Base-by-base conservation (phyloP, 2,888 invertebrate species). In the Lepidochrysops patricia region DNA sequence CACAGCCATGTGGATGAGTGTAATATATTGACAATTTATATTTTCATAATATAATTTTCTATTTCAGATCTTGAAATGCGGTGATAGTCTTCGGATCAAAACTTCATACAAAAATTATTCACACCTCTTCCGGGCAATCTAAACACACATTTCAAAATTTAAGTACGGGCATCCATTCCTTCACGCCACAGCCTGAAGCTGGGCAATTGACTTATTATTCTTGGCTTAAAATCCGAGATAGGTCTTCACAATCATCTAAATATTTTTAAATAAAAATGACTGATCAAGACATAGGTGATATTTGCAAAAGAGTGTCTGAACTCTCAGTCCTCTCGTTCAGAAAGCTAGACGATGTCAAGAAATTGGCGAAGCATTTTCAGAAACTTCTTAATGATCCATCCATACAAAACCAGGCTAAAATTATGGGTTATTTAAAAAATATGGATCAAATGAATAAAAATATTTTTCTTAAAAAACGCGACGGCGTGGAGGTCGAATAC, bases 11-110 rank as follows among this genome's bases (percentile, higher is more conserved):
- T n/a, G n/a, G n/a, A n/a, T n/a, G n/a, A 13, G 2, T 35, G 3
- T 35, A 35, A 35, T 35, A 13, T n/a, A 34, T 34, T 7, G 32
- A 32, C 9, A 43, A 43, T 43, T 6, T 6, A 19, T 29, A 9
- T 15, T 25, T 25, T 13, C 32, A 34, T 13, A 5, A 25, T 32
- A 34, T 43, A 29, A 19, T 60, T 63, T 54, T 65, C 19, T 63
- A 59, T 75, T 87, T 56, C 88, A 89, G 88, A 82, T 88, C 86
- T 86, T 88, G 87, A 84, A 73, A 87, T 87, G 88, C 85, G 84
- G 83, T 84, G 78, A 84, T 77, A 80, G 73, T 77, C 74, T 65
- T 63, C 71, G 69, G 66, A 72, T 67, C 73, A 75, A 68, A 64
- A 61, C 64, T 67, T 67, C 58, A 68, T 61, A 68, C 63, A 68